Conservation (phyloP, 2,797 vertebrate genomes). For the Manis javanica region DNA sequence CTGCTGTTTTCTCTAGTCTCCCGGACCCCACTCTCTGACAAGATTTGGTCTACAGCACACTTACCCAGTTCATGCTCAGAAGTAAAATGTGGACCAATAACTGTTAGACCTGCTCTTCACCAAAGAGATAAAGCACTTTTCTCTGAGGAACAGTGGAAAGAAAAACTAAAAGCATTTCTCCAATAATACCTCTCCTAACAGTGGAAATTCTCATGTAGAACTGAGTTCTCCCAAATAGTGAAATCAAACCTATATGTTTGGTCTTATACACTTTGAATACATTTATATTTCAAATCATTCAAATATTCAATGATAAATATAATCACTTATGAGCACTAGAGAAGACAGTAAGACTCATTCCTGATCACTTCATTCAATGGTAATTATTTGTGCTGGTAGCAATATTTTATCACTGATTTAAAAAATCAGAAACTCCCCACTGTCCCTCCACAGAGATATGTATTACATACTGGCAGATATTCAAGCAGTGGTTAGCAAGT, state of each 20-base stretch:
- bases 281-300: constrained; percentile 33
- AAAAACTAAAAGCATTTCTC: not conserved
- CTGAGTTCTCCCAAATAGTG: not conserved
- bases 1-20: not conserved
- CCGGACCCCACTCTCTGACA: not conserved
- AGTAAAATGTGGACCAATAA: not conserved
- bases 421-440: not conserved
- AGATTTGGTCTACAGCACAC: not conserved
- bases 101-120: not conserved
- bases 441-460: not conserved
- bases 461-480: not conserved
- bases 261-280: not conserved
- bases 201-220: not conserved
- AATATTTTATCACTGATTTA: not conserved
- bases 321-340: not conserved
- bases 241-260: not conserved
- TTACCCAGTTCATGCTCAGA: not conserved
- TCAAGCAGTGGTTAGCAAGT: not conserved
- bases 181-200: not conserved
- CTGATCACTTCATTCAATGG: not conserved
- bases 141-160: not conserved
- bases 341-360: not conserved
- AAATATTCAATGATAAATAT: not conserved
- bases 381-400: not conserved
- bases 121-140: not conserved